Evolutionary conservation across 2,113 vertebrate species (phyloP).

Genomic region (Stigmatopora nigra): DNA sequence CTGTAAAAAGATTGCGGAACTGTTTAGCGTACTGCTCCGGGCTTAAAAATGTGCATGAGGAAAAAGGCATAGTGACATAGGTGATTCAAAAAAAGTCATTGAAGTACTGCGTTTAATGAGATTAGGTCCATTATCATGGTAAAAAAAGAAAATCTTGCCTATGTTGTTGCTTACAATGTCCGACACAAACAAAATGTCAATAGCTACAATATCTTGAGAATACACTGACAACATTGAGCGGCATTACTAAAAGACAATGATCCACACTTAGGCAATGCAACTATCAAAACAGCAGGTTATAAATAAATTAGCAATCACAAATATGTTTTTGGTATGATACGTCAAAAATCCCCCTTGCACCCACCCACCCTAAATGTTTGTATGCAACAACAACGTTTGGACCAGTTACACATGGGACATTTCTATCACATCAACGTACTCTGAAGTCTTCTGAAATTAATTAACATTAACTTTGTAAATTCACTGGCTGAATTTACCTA

Average conservation of each 20-base stretch:
- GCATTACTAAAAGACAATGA: conserved; percentile 71
- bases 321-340: conserved; percentile 62
- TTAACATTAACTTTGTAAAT: conserved; percentile 58
- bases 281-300: conserved; percentile 68
- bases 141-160: conserved; percentile 35
- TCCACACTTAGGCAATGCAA: conserved; percentile 67
- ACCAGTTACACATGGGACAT: conserved; percentile 65
- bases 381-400: conserved; percentile 64
- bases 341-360: conserved; percentile 43
- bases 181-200: conserved; percentile 63
- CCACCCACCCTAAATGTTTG: conserved; percentile 49
- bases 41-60: not conserved
- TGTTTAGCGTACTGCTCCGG: not conserved
- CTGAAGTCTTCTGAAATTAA: conserved; percentile 51
- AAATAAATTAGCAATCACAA: conserved; percentile 69
- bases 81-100: conserved; percentile 50
- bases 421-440: conserved; percentile 60
- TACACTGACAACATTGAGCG: conserved; percentile 71
- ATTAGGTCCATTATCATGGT: conserved; percentile 65
- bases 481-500: conserved; percentile 55
- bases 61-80: conserved; percentile 14
- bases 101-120: conserved; percentile 62
- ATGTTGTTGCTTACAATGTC: conserved; percentile 50
- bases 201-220: conserved; percentile 70
- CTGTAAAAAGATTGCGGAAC: conserved; percentile 6